Percentiles rank a stretch among this genome's conserved stretches.
Conservation (phyloP, 1,140 invertebrate species). For the Sipha flava region DNA sequence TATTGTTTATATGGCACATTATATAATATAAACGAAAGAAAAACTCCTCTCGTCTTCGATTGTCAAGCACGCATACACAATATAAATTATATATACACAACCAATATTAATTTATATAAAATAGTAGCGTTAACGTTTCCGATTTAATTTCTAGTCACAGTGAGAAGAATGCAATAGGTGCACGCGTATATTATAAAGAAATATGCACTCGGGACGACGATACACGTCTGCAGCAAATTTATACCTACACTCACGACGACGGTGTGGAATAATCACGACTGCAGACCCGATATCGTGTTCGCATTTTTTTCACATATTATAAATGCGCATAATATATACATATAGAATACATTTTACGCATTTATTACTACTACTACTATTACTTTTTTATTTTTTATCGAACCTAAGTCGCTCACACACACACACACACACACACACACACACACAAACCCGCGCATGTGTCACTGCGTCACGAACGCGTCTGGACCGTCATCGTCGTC, state of each 20-base stretch:
- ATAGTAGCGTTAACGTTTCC: too few species aligned
- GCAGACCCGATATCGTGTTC: constrained; percentile 20
- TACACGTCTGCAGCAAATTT: background rate
- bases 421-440: background rate
- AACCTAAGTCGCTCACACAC: background rate
- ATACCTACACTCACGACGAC: background rate
- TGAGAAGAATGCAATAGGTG: too few species aligned
- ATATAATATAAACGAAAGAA: too few species aligned
- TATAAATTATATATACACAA: too few species aligned
- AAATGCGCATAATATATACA: background rate
- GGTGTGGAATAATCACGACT: background rate
- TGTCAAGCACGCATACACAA: too few species aligned
- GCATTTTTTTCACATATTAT: background rate
- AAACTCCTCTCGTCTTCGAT: too few species aligned
- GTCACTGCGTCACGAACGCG: constrained; percentile 10
- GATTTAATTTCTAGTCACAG: too few species aligned
- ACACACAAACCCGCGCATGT: background rate
- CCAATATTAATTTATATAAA: too few species aligned
- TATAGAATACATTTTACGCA: background rate
- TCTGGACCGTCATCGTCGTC: background rate
- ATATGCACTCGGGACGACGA: background rate
- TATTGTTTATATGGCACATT: too few species aligned
- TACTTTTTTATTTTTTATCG: background rate
- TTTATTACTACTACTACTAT: too few species aligned
- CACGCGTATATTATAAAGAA: too few species aligned